phyloP scores from a whole-genome alignment of 2,113 vertebrate species.

The Odocoileus virginianus region DNA sequence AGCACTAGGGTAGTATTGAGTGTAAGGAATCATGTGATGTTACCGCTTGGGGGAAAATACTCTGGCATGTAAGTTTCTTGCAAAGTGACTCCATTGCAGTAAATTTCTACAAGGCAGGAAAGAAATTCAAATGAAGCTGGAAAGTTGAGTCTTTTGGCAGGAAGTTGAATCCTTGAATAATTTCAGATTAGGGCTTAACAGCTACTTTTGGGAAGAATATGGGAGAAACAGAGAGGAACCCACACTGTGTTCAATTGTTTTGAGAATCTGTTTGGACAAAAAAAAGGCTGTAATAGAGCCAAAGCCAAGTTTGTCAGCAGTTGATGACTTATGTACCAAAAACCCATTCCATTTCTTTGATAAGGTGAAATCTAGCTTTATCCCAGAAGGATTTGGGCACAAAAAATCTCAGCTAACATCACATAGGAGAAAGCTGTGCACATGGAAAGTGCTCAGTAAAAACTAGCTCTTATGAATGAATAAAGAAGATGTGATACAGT shows the following conservation, averaged over 20 bases:
- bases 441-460: not conserved
- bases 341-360: not conserved
- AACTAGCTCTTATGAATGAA: not conserved
- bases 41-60: not conserved
- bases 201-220: no score
- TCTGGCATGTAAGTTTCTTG: not conserved
- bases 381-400: not conserved
- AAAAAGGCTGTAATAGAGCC: not conserved
- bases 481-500: not conserved
- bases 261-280: not conserved
- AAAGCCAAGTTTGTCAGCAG: not conserved
- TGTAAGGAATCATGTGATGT: not conserved
- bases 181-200: not conserved
- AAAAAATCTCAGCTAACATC: not conserved
- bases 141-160: not conserved
- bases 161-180: not conserved
- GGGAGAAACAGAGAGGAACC: not conserved
- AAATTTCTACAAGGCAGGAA: not conserved
- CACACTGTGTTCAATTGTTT: not conserved
- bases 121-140: not conserved
- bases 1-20: not conserved
- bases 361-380: not conserved
- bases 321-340: not conserved
- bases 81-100: not conserved
- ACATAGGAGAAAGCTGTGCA: not conserved